Percentiles rank a stretch among this genome's conserved stretches.
Conservation (phyloP, 2,888 invertebrate species). For the Andrena haemorrhoa region DNA sequence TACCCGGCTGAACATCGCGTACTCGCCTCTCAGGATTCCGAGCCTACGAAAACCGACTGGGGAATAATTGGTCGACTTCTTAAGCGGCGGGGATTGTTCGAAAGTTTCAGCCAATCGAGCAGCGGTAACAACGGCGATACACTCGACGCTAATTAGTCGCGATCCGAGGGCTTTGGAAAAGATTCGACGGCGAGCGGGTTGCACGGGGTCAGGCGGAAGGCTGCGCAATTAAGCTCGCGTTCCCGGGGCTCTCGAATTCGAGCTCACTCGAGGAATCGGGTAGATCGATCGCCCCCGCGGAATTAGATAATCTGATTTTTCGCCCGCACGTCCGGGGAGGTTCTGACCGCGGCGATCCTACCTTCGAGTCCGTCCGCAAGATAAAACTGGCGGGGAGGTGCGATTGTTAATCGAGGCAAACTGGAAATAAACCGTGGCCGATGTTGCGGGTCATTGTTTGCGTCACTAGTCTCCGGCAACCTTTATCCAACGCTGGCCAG, state of each 20-base stretch:
- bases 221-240: no score
- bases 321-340: not conserved
- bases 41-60: not conserved
- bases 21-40: conserved; percentile 12
- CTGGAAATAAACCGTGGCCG: conserved; percentile 78
- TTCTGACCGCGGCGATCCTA: not conserved
- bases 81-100: not conserved
- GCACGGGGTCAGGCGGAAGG: no score
- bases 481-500: conserved; percentile 43
- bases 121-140: not conserved
- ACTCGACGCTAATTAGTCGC: conserved; percentile 11
- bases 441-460: conserved; percentile 81
- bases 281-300: not conserved
- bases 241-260: no score
- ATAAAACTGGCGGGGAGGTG: conserved; percentile 4
- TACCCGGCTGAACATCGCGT: conserved; percentile 7
- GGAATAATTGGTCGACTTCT: not conserved
- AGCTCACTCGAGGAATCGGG: not conserved
- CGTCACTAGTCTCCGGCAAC: conserved; percentile 76
- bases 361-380: not conserved
- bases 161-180: not conserved
- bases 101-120: not conserved
- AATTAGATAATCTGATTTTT: not conserved
- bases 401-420: conserved; percentile 27
- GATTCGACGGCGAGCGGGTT: not conserved